phyloP scores from a whole-genome alignment of 1,140 invertebrate species.

The Triops longicaudatus region DNA sequence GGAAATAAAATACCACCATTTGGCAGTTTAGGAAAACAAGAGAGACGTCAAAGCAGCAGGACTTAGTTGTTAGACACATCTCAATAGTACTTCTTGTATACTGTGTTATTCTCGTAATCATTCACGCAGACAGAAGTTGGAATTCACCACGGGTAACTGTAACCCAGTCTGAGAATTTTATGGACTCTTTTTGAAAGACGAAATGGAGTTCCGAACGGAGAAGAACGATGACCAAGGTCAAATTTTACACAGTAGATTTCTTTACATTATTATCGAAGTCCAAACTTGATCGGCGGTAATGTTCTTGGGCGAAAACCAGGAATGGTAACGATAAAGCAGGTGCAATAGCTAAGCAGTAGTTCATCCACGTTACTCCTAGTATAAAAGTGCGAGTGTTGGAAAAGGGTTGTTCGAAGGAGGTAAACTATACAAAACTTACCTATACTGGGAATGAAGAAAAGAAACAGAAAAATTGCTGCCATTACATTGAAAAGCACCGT shows the following conservation, averaged over 20 bases:
- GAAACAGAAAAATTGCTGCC: constrained; percentile 39
- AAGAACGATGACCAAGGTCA: background rate
- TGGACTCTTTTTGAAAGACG: background rate
- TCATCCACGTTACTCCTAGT: constrained; percentile 27
- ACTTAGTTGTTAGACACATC: no score
- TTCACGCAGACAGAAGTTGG: no score
- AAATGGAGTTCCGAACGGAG: background rate
- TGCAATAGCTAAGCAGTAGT: constrained; percentile 24
- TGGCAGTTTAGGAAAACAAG: no score
- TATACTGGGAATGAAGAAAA: constrained; percentile 41
- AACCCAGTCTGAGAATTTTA: no score
- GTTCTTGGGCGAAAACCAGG: constrained; percentile 22
- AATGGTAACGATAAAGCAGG: constrained; percentile 27
- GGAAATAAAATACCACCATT: no score
- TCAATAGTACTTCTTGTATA: no score
- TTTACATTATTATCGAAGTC: background rate
- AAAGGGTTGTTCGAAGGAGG: background rate
- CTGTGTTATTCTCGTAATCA: no score
- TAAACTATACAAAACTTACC: constrained; percentile 36
- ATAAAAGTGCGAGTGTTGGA: background rate
- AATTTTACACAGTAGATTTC: background rate
- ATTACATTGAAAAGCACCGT: constrained; percentile 42
- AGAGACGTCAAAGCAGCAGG: no score
- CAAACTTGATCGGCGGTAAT: constrained; percentile 16
- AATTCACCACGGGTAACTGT: no score